Base-by-base conservation (phyloP, 2,113 vertebrate species). In the Regulus satrapa region DNA sequence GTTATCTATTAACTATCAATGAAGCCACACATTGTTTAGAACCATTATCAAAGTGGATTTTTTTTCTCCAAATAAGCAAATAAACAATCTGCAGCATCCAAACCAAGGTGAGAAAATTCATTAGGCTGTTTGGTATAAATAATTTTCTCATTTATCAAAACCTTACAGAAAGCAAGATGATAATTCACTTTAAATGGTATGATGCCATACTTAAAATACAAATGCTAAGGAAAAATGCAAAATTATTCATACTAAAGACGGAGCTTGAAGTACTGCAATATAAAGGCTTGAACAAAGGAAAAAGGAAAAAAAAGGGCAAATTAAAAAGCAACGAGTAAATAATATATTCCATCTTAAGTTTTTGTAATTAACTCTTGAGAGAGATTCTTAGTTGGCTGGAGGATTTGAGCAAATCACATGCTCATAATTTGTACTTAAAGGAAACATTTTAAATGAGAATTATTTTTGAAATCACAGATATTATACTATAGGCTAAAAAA, bases 1-100 rank as follows among this genome's bases (percentile, higher is more conserved):
- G 79, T 73, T 96, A 87, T 96, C 92, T 97, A 97, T 98, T 97
- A 98, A 97, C 96, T 97, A 97, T 96, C 94, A 97, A 85, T 92
- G 92, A 97, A 87, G 63, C 64, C 78, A 68, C 0, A 3, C 76
- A 95, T 96, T 98, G 75, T 94, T 97, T 94, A 92, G 77, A 28
- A 81, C 31, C 41, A 81, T 88, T 83, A 92, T 88, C 63, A 92
- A 86, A 95, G 56, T 73, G 76, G 79, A 10, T 87, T 95, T 91
- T 87, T 95, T 91, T 91, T 68, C 78, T 94, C 58, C 78, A 64
- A 94, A 63, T 94, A 94, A 97, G 97, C 93, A 97, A 98, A 95
- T 87, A 97, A 97, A 93, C 82, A 96, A 91, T 94, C 69, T 94
- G 38, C 36, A 88, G 41, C 79, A 89, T 91, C 75, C 62, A 87